Evolutionary conservation across 2,113 vertebrate genomes (phyloP), one percentile per base, ranked within the genome.

Genomic region (Hemiprocne comata): DNA sequence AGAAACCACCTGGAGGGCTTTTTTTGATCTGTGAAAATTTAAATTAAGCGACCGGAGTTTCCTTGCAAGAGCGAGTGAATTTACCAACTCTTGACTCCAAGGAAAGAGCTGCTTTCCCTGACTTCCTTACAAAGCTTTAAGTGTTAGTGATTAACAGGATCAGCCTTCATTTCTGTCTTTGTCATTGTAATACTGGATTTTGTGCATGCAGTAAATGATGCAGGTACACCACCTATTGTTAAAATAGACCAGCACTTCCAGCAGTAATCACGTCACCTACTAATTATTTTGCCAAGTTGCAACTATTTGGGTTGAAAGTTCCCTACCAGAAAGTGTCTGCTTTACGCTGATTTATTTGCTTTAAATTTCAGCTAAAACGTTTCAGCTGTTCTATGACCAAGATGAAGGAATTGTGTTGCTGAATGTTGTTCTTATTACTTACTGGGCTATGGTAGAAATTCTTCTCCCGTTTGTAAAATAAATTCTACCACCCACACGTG

Each of bases 151-250:
- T 83, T 69, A 73, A 83, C 13, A 28, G n/a, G 10, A 36, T 33
- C 75, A 83, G 46, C 50, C 51, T 85, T 79, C 40, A 9, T 66
- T 85, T 94, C 51, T 38, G 29, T 9, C 58, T 73, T 36, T 26
- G 65, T 12, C 29, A 0, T 46, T 0, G 1, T 61, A 79, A 21
- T 54, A 38, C 36, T 28, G 34, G 83, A 34, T 65, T 74, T 40
- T 66, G 71, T 55, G 66, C 23, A 4, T 23, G 19, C 6, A 11
- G 29, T 61, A 42, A 64, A 62, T 11, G 53, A 79, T 69, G 74
- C 87, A 64, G 87, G 55, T 76, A 73, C 58, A 91, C 73, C 74
- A 93, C 77, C 89, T 76, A 64, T 91, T 76, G 91, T 66, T 83
- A 83, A 62, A 92, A 74, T 12, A 73, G 87, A 73, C 51, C 6